Evolutionary conservation across 2,113 vertebrate species (phyloP).

Genomic region (Pholis gunnellus): DNA sequence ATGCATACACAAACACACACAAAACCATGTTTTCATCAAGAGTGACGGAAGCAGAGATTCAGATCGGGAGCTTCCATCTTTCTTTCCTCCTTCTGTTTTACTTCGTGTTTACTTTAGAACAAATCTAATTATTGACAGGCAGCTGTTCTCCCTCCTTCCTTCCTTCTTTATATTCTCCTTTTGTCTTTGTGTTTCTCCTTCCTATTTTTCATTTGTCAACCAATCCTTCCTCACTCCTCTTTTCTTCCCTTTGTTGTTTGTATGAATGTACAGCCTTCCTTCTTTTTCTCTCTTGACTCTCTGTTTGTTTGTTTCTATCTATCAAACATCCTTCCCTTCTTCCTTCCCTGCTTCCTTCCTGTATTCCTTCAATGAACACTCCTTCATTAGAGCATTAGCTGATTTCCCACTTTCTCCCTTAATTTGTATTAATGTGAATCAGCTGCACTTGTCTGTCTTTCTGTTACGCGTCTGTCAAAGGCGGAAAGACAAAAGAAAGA

Average conservation of each 20-base stretch:
- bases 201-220: neutral
- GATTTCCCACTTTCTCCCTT: neutral
- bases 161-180: neutral
- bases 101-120: neutral
- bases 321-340: neutral
- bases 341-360: neutral
- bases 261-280: neutral
- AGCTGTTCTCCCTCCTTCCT: neutral
- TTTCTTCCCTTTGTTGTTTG: neutral
- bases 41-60: neutral
- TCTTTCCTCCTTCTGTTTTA: neutral
- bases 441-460: neutral
- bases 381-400: neutral
- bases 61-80: neutral
- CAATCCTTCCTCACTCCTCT: neutral
- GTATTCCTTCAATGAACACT: too few species aligned
- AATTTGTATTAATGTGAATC: neutral
- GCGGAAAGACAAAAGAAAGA: neutral
- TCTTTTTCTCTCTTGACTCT: neutral
- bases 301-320: slow-evolving; percentile 9
- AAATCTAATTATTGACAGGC: neutral
- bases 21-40: slow-evolving; percentile 30
- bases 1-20: slow-evolving; percentile 39
- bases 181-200: neutral
- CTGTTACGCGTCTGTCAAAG: neutral